Evolutionary conservation across 1,140 invertebrate species (phyloP).

Genomic region (Notospermus geniculatus): DNA sequence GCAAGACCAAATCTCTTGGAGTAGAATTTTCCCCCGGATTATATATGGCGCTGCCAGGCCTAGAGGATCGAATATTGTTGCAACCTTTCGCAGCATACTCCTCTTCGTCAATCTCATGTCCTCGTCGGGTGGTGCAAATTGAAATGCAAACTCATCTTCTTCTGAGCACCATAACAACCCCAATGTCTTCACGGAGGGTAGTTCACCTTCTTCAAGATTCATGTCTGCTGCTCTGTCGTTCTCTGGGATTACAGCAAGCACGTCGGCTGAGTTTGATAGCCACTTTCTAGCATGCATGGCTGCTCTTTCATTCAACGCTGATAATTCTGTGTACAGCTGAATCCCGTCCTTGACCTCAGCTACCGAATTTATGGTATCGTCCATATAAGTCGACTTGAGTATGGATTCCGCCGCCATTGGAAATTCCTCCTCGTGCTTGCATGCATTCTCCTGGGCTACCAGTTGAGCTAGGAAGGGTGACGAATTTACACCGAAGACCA

Average conservation of each 20-base stretch:
- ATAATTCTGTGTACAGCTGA: background rate
- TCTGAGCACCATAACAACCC: slow-evolving; percentile 15
- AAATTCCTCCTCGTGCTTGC: background rate
- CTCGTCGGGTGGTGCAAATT: background rate
- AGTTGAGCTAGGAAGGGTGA: slow-evolving; percentile 18
- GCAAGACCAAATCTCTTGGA: slow-evolving; percentile 4
- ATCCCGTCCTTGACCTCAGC: background rate
- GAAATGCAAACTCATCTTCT: slow-evolving; percentile 13
- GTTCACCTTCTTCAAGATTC: no score
- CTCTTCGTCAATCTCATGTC: background rate
- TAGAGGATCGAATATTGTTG: slow-evolving; percentile 1
- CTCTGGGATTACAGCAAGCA: no score
- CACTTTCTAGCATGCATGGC: no score
- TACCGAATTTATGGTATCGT: slow-evolving; percentile 10
- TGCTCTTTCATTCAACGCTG: no score
- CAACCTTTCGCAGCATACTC: background rate
- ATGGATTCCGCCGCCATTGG: background rate
- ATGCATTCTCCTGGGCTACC: slow-evolving; percentile 9
- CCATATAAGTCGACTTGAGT: slow-evolving; percentile 7
- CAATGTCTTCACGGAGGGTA: no score
- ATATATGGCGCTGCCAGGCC: background rate
- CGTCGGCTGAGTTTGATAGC: no score
- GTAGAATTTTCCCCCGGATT: slow-evolving; percentile 4
- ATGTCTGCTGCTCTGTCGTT: no score
- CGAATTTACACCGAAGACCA: slow-evolving; percentile 19